Evolutionary conservation across 2,797 vertebrate genomes (phyloP), one percentile per base, ranked within the genome.

Genomic region (Sebastes minor): DNA sequence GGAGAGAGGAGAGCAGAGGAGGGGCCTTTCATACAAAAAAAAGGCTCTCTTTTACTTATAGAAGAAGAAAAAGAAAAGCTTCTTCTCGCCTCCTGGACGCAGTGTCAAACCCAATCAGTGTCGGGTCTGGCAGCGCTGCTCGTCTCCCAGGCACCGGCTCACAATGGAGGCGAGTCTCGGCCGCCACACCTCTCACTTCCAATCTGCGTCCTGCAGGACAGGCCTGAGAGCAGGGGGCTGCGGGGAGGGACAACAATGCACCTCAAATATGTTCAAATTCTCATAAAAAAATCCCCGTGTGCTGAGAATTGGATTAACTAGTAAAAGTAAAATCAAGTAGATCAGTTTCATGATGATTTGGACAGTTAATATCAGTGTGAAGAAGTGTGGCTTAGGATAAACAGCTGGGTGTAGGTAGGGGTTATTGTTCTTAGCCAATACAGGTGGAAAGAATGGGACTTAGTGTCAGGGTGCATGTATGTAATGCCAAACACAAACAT

Each of bases 61-160:
- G 71, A 71, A 74, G 74, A 56, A 22, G 25, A n/a, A n/a, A 77
- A 87, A 95, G 92, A 95, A 95, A 94, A 92, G 93, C 88, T 92
- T 94, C 89, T 96, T 96, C 97, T 97, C 95, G 95, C 97, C 96
- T 97, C 89, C 95, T 97, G 97, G 97, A 98, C 80, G 90, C 96
- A 96, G 97, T 99, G 97, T 99, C 98, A 99, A 97, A 97, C 96
- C 97, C 96, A 97, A 98, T 99, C 97, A 98, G 97, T 95, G 97
- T 96, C 96, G 92, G 93, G 79, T 71, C 80, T 91, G 91, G 90
- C 91, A 90, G 87, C 27, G 84, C 88, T 76, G 88, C 92, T 90
- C 86, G 92, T 94, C 94, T 94, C 91, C 91, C 93, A 94, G 94
- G 92, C 93, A 90, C 91, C 89, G 53, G 78, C 81, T 86, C 97